phyloP scores from a whole-genome alignment of 92 coral and sea anemone species.

The Zoanthus sansibaricus region DNA sequence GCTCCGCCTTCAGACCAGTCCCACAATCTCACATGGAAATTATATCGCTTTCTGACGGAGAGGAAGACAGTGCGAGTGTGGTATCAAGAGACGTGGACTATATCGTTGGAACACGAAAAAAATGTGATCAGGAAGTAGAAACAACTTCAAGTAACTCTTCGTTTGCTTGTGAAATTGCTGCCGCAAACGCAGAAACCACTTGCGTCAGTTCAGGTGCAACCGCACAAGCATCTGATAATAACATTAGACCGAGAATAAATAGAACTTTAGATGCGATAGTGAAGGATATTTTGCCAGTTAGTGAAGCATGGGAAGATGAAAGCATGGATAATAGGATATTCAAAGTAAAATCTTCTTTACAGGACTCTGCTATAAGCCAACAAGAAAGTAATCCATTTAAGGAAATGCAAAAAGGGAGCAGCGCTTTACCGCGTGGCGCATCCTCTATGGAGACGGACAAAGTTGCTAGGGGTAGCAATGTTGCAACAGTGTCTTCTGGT shows the following conservation, averaged over 20 bases:
- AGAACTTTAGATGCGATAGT: slow-evolving; percentile 2
- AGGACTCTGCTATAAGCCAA: background rate
- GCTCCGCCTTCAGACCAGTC: background rate
- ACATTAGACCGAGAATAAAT: background rate
- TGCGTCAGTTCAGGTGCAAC: background rate
- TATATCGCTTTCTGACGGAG: slow-evolving; percentile 33
- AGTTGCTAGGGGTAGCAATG: background rate
- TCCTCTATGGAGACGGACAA: slow-evolving; percentile 6
- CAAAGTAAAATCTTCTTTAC: background rate
- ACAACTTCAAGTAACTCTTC: background rate
- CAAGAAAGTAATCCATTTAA: background rate
- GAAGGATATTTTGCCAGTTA: background rate
- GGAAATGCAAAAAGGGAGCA: background rate
- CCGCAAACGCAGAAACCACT: background rate
- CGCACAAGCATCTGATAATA: background rate
- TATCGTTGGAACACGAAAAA: background rate
- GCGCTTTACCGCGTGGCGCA: background rate
- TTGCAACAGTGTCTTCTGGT: background rate
- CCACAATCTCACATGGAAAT: slow-evolving; percentile 5
- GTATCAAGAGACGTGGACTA: slow-evolving; percentile 3
- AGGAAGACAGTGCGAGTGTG: background rate
- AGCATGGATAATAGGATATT: background rate
- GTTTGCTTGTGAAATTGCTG: background rate
- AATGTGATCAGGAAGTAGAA: background rate
- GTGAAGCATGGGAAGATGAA: background rate